Evolutionary conservation across 2,113 vertebrate species (phyloP).

Genomic region (Mormyrus lacerda): DNA sequence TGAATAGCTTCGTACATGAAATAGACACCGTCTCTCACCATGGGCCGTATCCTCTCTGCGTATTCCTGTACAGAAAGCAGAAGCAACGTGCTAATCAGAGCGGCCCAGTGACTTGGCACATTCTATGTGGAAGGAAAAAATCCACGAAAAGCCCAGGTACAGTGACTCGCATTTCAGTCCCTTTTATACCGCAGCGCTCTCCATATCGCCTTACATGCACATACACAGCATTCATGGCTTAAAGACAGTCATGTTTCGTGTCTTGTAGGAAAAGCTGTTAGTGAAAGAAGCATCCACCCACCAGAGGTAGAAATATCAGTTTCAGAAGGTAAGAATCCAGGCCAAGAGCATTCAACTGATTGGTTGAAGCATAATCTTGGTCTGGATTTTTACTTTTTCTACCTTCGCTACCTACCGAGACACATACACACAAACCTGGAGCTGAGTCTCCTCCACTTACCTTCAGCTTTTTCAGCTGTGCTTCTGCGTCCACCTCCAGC

Average conservation of each 20-base stretch:
- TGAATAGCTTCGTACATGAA: conserved; percentile 96
- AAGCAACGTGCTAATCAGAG: not conserved
- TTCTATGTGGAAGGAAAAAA: not conserved
- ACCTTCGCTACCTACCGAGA: not conserved
- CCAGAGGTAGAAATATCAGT: not conserved
- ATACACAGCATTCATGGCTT: not conserved
- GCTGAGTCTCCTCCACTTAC: conserved; percentile 48
- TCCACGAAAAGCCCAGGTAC: not conserved
- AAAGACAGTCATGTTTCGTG: not conserved
- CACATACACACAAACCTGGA: not conserved
- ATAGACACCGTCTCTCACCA: conserved; percentile 92
- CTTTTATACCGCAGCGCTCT: not conserved
- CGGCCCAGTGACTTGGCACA: too few species aligned
- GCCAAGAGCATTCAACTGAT: not conserved
- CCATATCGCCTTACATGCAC: not conserved
- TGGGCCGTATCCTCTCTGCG: conserved; percentile 83
- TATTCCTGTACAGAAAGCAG: conserved; percentile 66
- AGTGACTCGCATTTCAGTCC: not conserved
- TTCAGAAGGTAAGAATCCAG: not conserved
- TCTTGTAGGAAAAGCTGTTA: not conserved
- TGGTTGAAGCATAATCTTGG: not conserved
- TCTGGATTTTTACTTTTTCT: not conserved
- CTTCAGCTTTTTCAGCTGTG: conserved; percentile 86
- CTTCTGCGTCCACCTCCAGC: conserved; percentile 77
- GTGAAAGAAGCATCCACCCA: not conserved